These are phyloP conservation scores for Gobio occitaniae DNA, from an alignment of 2,797 vertebrate genomes.

Conservation along the genomic window DNA sequence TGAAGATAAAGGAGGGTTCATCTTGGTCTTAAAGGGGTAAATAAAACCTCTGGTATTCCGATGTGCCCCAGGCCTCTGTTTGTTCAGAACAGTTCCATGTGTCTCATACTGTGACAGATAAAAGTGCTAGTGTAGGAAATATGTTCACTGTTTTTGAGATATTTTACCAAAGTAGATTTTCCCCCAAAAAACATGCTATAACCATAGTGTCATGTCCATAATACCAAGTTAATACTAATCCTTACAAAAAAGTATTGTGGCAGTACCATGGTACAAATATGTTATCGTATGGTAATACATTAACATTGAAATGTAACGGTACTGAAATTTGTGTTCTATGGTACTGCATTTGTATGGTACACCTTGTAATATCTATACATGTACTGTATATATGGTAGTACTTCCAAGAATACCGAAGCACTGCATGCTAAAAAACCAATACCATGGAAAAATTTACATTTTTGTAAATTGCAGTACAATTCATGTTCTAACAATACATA, in stretches of 20 bases:
- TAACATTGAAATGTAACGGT: background rate
- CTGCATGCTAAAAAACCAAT: background rate
- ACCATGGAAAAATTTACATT: background rate
- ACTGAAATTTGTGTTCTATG: background rate
- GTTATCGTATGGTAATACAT: background rate
- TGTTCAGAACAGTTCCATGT: conserved; percentile 10
- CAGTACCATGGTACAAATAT: background rate
- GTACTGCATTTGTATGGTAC: background rate
- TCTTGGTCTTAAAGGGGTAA: conserved; percentile 14
- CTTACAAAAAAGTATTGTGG: background rate
- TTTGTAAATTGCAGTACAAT: background rate
- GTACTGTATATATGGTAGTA: background rate
- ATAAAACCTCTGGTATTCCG: background rate
- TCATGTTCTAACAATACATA: background rate
- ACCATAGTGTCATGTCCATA: background rate
- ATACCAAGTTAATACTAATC: background rate
- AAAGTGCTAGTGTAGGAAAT: background rate
- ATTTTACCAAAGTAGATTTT: background rate
- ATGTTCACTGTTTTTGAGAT: background rate
- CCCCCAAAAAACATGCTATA: background rate
- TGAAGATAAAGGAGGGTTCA: background rate
- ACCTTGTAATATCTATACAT: background rate
- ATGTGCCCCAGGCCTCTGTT: background rate
- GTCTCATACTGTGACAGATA: background rate
- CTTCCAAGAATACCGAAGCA: background rate